phyloP scores from a whole-genome alignment of 1,140 invertebrate species.

The Halictus rubicundus region DNA sequence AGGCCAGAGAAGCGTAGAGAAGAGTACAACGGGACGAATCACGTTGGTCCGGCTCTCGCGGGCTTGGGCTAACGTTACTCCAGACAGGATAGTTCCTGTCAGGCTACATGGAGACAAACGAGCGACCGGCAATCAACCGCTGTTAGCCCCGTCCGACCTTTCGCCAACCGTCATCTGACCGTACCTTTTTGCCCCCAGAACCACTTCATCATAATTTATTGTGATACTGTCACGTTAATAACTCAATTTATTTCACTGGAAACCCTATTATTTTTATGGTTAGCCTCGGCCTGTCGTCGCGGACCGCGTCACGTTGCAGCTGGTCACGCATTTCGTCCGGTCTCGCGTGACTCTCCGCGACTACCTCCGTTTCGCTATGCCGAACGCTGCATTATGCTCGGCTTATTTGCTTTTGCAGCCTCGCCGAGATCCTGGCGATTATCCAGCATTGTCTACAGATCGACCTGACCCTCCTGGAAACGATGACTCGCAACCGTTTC shows the following conservation, averaged over 20 bases:
- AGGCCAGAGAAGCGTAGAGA: background rate
- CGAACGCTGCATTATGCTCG: background rate
- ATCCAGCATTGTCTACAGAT: too few relatives aligned
- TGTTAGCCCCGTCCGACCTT: conserved; percentile 79
- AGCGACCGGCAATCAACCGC: conserved; percentile 80
- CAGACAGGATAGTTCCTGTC: conserved; percentile 76
- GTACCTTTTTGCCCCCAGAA: conserved; percentile 76
- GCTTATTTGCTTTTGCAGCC: background rate
- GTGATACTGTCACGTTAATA: conserved; percentile 81
- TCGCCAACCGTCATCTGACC: conserved; percentile 76
- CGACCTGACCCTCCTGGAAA: too few relatives aligned
- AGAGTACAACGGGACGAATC: conserved; percentile 10
- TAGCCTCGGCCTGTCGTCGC: conserved; percentile 64
- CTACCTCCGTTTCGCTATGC: background rate
- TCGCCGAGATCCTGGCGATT: too few relatives aligned
- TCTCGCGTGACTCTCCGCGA: conserved; percentile 47
- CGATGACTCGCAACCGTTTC: too few relatives aligned
- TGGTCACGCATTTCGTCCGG: conserved; percentile 67
- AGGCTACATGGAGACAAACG: conserved; percentile 80
- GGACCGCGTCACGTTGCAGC: conserved; percentile 45
- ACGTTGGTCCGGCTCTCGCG: conserved; percentile 38
- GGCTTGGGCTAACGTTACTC: conserved; percentile 71
- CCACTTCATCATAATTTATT: conserved; percentile 81
- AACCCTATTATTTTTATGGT: conserved; percentile 75
- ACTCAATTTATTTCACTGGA: conserved; percentile 81